These are phyloP conservation scores for Otolemur crassicaudatus DNA, from an alignment of 2,797 vertebrate species.

Conservation along the genomic window DNA sequence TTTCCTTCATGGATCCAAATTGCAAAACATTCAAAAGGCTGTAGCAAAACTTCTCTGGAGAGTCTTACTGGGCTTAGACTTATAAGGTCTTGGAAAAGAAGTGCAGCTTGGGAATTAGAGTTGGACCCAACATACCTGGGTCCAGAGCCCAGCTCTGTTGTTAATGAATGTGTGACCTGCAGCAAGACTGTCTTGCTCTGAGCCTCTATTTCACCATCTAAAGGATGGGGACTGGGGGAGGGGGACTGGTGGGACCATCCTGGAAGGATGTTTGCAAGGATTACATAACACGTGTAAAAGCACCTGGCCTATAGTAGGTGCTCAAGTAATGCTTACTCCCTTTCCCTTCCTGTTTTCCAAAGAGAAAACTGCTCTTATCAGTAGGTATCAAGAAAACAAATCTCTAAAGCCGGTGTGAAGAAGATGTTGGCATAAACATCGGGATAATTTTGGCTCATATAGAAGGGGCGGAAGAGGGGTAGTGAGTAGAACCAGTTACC, in stretches of 20 bases:
- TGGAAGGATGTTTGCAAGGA: not conserved
- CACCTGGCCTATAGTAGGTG: not conserved
- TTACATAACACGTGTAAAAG: not conserved
- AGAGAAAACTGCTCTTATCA: not conserved
- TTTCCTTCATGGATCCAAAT: not conserved
- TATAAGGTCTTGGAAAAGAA: not conserved
- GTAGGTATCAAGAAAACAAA: not conserved
- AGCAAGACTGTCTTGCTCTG: not conserved
- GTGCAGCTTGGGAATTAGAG: not conserved
- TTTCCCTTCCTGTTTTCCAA: not conserved
- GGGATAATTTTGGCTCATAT: not conserved
- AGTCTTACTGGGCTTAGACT: not conserved
- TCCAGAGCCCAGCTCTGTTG: not conserved
- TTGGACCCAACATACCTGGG: not conserved
- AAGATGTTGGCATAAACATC: not conserved
- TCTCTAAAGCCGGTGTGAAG: not conserved
- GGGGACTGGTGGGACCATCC: accelerated
- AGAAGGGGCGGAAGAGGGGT: not conserved
- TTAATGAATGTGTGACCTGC: not conserved
- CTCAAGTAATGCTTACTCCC: not conserved
- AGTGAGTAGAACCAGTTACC: not conserved
- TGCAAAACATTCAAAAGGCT: not conserved
- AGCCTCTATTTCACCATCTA: not conserved
- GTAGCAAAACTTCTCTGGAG: not conserved
- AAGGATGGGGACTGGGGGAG: not conserved